Base-by-base conservation (phyloP, 1,140 invertebrate species). In the Plutomurus gul region DNA sequence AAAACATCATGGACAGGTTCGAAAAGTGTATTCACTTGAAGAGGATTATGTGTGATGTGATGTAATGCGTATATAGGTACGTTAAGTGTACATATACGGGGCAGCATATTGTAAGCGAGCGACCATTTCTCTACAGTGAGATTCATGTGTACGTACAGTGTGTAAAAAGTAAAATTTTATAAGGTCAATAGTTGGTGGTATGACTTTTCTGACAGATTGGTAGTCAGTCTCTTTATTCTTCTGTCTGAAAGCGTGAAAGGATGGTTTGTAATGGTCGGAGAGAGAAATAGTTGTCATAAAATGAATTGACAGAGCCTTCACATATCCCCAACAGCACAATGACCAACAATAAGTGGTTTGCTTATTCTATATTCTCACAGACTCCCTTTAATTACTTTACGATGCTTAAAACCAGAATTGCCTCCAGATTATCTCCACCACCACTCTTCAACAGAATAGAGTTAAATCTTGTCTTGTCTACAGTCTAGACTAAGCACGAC, bases 261-360 rank as follows among this genome's bases (percentile, higher is more conserved):
- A n/a, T 65, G 11, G 25, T 56, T 56, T 27, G 49, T 27, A 51
- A 51, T 51, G n/a, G n/a, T 16, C 16, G 18, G 36, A 72, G n/a
- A n/a, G 40, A 72, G 70, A 72, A 72, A 72, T 72, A 72, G 70
- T 72, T 72, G 70, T 72, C 70, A 72, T 72, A 72, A 72, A 72
- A 72, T 46, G 36, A 72, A 72, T 40, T 72, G 70, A 72, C 70
- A 72, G 70, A 72, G 37, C 70, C 70, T 72, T 72, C 36, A 39
- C 25, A 20, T 72, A 40, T 18, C 39, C 70, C 70, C 70, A 40
- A 13, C n/a, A 72, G 27, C 56, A 33, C 25, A 65, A 65, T 30
- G 56, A 65, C 25, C 56, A 30, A 65, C 27, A 65, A 65, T 65
- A 65, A 65, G 56, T 65, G 56, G 56, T 65, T 65, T 65, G 56